Conservation (phyloP, 2,888 invertebrate species). For the Anthophora plumipes region DNA sequence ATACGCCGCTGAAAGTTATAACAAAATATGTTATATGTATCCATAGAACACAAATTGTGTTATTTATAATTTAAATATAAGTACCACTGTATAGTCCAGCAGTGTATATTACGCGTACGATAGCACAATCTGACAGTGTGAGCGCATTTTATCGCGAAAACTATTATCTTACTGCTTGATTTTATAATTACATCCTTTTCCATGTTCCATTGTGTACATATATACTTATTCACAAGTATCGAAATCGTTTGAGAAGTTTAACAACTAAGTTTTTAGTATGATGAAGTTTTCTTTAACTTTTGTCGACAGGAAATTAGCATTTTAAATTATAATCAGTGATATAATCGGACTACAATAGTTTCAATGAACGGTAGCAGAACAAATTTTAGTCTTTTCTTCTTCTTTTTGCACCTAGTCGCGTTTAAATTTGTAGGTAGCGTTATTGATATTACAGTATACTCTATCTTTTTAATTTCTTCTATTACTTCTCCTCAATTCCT, state of each 20-base stretch:
- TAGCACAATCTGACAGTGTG: background rate
- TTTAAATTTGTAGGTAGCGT: too few species aligned
- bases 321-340: background rate
- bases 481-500: too few species aligned
- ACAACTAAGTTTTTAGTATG: background rate
- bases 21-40: too few species aligned
- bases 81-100: too few species aligned
- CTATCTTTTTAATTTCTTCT: too few species aligned
- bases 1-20: too few species aligned
- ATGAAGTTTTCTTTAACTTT: background rate
- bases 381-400: background rate
- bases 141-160: slow-evolving; percentile 24
- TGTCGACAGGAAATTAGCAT: background rate
- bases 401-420: background rate
- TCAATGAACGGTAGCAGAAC: background rate
- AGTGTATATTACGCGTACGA: background rate
- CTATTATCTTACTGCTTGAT: slow-evolving; percentile 9
- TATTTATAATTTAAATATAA: too few species aligned
- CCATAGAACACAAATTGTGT: too few species aligned
- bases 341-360: too few species aligned
- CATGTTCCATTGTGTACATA: background rate
- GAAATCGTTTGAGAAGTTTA: background rate
- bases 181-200: slow-evolving; percentile 2
- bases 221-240: background rate
- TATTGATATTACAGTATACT: too few species aligned